Evolutionary conservation across 1,140 invertebrate genomes (phyloP), one percentile per base, ranked within the genome.

Genomic region (Bombus fervidus): DNA sequence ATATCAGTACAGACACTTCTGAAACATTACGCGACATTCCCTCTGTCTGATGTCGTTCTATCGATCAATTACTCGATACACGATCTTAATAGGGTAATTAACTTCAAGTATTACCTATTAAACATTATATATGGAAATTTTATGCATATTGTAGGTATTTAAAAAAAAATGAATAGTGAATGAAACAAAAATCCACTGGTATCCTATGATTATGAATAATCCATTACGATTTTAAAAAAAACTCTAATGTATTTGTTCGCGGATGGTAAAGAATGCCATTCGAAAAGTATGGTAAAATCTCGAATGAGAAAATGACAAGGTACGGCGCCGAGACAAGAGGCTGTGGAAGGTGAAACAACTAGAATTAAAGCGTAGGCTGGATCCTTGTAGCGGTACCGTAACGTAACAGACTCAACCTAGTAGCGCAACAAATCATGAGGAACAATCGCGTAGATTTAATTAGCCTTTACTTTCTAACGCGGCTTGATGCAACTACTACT

Each of bases 311-410:
- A 76, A 76, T 34, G 47, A 59, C 25, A 76, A 39, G 25, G 53
- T 57, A 25, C 34, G 10, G 47, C 8, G 53, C 25, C 34, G 18
- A 74, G 73, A 31, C 12, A 3, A 28, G 43, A 57, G 47, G 53
- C 68, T 25, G 8, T 31, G 22, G 13, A 59, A 86, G 86, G 85
- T 81, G 64, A 66, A 81, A 81, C 72, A 86, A 47, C 69, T 75
- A 79, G 77, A 81, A 86, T 87, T 87, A 86, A 87, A 87, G 86
- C 75, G 86, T 87, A 87, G 86, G 79, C 74, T 59, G 79, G 87
- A 88, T 88, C 73, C 41, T 53, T 34, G 18, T 53, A 75, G 22
- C 31, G n/a, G 22, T 53, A 53, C 73, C 10, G 73, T 22, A 31
- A 41, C 41, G 18, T 47, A 72, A 87, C 64, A 39, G 68, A 72